Percentiles rank a stretch among this genome's conserved stretches.
Evolutionary conservation across 2,888 invertebrate species (phyloP).

Genomic region (Ichneumoninae sp.): DNA sequence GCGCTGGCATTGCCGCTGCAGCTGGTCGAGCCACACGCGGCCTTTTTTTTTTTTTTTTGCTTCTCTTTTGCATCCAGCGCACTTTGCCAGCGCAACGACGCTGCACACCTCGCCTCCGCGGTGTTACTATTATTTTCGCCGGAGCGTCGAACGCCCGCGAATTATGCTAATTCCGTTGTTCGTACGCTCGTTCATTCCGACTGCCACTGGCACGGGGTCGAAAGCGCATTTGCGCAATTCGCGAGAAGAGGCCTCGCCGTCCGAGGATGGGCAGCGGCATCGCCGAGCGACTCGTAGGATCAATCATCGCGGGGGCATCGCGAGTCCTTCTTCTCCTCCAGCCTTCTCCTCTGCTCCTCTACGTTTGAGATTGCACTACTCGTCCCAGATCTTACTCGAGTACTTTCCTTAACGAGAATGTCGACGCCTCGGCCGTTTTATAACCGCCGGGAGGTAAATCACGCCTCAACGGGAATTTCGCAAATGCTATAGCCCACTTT

Average conservation of each 20-base stretch:
- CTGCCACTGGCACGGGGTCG: constrained; percentile 3
- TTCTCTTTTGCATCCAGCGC: background rate
- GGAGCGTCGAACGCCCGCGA: constrained; percentile 64
- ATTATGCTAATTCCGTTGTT: constrained; percentile 77
- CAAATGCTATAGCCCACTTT: constrained; percentile 25
- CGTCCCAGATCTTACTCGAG: constrained; percentile 63
- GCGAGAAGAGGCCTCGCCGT: constrained; percentile 42
- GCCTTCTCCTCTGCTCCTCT: background rate
- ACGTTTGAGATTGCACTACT: constrained; percentile 20
- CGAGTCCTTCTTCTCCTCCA: background rate
- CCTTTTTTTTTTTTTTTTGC: background rate
- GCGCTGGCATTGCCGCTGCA: constrained; percentile 14
- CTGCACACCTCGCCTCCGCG: constrained; percentile 3
- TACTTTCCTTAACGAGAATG: constrained; percentile 50
- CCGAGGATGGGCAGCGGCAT: constrained; percentile 19
- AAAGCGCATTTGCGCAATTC: constrained; percentile 59
- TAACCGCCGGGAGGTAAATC: constrained; percentile 36
- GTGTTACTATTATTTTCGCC: constrained; percentile 58
- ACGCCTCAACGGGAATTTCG: constrained; percentile 60
- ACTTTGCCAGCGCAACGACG: constrained; percentile 2
- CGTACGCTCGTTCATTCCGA: constrained; percentile 22
- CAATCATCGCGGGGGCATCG: background rate
- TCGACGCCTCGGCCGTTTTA: constrained; percentile 11
- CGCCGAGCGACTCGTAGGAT: constrained; percentile 13
- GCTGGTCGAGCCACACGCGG: constrained; percentile 6